Evolutionary conservation across 2,113 vertebrate species (phyloP), one percentile per base, ranked within the genome.

Genomic region (Upupa epops): DNA sequence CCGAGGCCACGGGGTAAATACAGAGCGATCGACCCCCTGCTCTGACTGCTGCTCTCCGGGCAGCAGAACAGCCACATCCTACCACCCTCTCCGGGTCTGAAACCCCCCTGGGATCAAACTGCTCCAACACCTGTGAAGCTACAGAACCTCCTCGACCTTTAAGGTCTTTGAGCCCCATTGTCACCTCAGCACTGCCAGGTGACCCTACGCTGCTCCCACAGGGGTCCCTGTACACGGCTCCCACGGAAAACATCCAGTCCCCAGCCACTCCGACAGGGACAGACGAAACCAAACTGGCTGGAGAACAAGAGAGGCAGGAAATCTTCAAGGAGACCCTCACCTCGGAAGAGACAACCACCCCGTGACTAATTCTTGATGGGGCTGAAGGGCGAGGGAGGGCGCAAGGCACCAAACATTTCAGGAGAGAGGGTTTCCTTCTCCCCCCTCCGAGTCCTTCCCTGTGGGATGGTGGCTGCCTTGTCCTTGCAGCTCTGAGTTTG

Each of bases 1-100:
- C 68, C 79, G 74, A 91, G 89, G 93, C 90, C 94, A 93, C 51
- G 64, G 93, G 84, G 89, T 92, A 94, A 96, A 96, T 94, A 91
- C 83, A 90, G 68, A 94, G 88, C 86, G 93, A 96, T 95, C 96
- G 94, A 90, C 80, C 65, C 83, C 88, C 86, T 90, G 89, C 92
- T 96, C 78, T 95, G 96, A 96, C 94, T 91, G 93, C 7, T 86
- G 87, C 83, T 94, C 69, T 84, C 55, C 71, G 61, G 94, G 89
- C 81, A 94, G n/a, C 63, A 52, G 88, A 49, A 45, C 69, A 82
- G 59, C 88, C 89, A 74, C 91, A 96, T 76, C n/a, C 37, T n/a
- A n/a, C n/a, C n/a, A n/a, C n/a, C n/a, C n/a, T n/a, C n/a, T n/a
- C n/a, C n/a, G n/a, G n/a, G n/a, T n/a, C n/a, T n/a, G n/a, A n/a